Evolutionary conservation across 2,888 invertebrate genomes (phyloP).

Genomic region (Aromia moschata): DNA sequence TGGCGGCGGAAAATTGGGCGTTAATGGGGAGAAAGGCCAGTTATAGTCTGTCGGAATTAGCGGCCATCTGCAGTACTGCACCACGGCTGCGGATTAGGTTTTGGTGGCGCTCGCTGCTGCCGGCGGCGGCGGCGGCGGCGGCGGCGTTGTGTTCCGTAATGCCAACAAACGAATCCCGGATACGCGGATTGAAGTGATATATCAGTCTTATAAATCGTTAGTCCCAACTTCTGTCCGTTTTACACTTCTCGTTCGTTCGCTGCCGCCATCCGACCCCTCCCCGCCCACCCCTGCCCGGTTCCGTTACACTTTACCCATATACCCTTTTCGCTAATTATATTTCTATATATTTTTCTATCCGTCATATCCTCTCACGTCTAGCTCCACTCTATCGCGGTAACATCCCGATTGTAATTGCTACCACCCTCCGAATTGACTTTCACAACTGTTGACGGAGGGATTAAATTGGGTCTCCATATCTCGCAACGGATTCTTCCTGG

Average conservation of each 20-base stretch:
- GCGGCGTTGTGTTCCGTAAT: constrained; percentile 48
- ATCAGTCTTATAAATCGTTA: constrained; percentile 56
- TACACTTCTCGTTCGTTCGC: constrained; percentile 40
- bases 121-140: constrained; percentile 43
- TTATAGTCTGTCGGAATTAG: constrained; percentile 44
- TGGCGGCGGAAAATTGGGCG: constrained; percentile 31
- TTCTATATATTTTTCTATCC: not conserved
- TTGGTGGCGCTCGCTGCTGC: constrained; percentile 38
- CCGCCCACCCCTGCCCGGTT: constrained; percentile 36
- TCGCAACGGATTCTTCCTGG: no score
- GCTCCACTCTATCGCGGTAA: no score
- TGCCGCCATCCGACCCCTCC: constrained; percentile 34
- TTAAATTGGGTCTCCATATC: no score
- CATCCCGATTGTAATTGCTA: no score
- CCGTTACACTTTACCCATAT: constrained; percentile 26
- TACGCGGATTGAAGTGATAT: constrained; percentile 54
- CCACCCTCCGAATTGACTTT: no score
- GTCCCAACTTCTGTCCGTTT: constrained; percentile 48
- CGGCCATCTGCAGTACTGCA: constrained; percentile 52
- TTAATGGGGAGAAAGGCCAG: constrained; percentile 44
- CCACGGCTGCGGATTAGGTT: constrained; percentile 52
- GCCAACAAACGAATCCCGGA: constrained; percentile 51
- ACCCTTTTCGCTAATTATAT: constrained; percentile 21
- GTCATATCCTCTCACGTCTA: not conserved
- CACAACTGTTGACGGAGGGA: not conserved